Base-by-base conservation (phyloP, 2,888 invertebrate genomes). In the Orthosia gothica region DNA sequence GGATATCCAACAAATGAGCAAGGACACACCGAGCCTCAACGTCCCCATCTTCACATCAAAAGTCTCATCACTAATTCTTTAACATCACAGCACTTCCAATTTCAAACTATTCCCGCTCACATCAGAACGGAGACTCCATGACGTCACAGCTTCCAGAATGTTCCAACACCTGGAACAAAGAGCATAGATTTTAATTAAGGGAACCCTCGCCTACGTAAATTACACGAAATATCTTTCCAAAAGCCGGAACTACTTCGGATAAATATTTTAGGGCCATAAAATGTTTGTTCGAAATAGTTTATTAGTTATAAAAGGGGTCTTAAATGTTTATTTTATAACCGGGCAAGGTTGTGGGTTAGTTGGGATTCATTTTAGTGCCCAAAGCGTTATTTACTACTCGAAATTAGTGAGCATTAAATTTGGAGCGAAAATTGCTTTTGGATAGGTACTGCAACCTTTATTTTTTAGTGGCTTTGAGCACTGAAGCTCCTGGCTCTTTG, bases 1-100 rank as follows among this genome's bases (percentile, higher is more conserved):
- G 71, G 93, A 85, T 72, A 95, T 93, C 95, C 94, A 95, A 72
- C 89, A 89, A 70, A 94, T 88, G 63, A 95, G 87, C 52, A 94
- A 79, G 26, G 92, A 59, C 49, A 81, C 87, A 74, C 91, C 91
- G 73, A 93, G 70, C 80, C 90, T 82, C 72, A 92, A 82, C 88
- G 92, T 92, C 86, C 92, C 94, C 95, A 95, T 95, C 84, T 88
- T 93, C 78, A 76, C 81, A 81, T 72, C 69, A 72, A 86, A 55
- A 75, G 71, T 80, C 81, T 81, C 83, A 87, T 87, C 89, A 87
- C 87, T 75, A 80, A 76, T 72, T 62, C 74, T 77, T 64, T 58
- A 49, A 69, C 78, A 83, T 80, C 82, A 81, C 81, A 83, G 67
- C 72, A 74, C 79, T 79, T 45, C 70, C 45, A 68, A 80, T 74